A percentile compares a stretch with the other conserved stretches of the same genome.
Conservation (phyloP, 2,113 vertebrate species). For the Heloderma charlesbogerti region DNA sequence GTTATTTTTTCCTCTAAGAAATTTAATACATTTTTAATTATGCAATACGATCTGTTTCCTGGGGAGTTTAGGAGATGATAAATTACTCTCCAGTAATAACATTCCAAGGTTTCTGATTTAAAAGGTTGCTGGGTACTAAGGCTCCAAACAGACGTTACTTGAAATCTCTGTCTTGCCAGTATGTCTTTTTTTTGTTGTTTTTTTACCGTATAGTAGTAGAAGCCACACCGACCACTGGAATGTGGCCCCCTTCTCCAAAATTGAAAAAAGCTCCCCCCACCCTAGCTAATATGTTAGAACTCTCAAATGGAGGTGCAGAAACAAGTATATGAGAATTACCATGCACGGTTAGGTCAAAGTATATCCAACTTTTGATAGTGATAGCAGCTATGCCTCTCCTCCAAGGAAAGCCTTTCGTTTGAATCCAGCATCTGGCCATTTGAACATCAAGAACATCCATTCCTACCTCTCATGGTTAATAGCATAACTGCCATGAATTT, state of each 20-base stretch:
- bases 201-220: too few relatives aligned
- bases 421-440: too few relatives aligned
- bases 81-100: constrained; percentile 46
- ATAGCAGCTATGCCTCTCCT: background rate
- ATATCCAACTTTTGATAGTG: background rate
- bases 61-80: constrained; percentile 38
- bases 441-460: background rate
- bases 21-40: constrained; percentile 45
- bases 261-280: too few relatives aligned
- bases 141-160: too few relatives aligned
- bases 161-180: too few relatives aligned
- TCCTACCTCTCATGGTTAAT: background rate
- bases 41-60: constrained; percentile 52
- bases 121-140: constrained; percentile 25
- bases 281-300: background rate
- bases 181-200: too few relatives aligned
- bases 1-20: constrained; percentile 29
- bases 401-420: background rate
- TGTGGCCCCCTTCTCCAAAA: background rate
- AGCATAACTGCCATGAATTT: background rate
- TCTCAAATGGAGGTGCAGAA: background rate
- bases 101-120: constrained; percentile 35
- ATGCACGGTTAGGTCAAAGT: background rate
- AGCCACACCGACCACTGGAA: too few relatives aligned
- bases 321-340: too few relatives aligned